Evolutionary conservation across 2,888 invertebrate genomes (phyloP).

Genomic region (Xestoiulus laeticollis): DNA sequence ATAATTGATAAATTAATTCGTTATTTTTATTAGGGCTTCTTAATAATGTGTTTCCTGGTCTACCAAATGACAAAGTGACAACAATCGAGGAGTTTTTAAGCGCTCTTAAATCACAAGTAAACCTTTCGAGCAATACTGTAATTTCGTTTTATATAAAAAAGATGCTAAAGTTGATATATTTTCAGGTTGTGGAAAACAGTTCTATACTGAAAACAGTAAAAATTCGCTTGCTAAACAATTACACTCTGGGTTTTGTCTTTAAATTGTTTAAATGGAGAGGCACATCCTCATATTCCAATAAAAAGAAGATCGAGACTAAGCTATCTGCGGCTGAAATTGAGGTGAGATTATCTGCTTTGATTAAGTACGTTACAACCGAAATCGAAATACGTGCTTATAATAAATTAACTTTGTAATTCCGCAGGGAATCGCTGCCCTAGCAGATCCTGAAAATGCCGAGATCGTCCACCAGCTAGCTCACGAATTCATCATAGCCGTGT

Average conservation of each 20-base stretch:
- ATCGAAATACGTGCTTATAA: neutral
- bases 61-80: neutral
- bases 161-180: neutral
- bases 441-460: neutral
- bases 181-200: slow-evolving; percentile 38
- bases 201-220: slow-evolving; percentile 12
- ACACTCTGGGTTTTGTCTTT: neutral
- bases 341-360: neutral
- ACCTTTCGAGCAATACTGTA: neutral
- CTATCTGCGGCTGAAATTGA: neutral
- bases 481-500: slow-evolving; percentile 30
- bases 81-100: slow-evolving; percentile 38
- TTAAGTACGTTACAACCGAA: neutral
- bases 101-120: slow-evolving; percentile 22
- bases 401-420: neutral
- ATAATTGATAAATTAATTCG: neutral
- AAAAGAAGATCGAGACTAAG: neutral
- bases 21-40: neutral
- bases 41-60: neutral
- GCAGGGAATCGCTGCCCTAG: neutral
- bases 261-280: slow-evolving; percentile 46
- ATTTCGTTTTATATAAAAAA: neutral
- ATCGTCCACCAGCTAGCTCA: slow-evolving; percentile 3
- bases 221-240: slow-evolving; percentile 23
- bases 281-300: neutral